Conservation (phyloP, 2,888 invertebrate genomes). For the Neocrepidodera transversa region DNA sequence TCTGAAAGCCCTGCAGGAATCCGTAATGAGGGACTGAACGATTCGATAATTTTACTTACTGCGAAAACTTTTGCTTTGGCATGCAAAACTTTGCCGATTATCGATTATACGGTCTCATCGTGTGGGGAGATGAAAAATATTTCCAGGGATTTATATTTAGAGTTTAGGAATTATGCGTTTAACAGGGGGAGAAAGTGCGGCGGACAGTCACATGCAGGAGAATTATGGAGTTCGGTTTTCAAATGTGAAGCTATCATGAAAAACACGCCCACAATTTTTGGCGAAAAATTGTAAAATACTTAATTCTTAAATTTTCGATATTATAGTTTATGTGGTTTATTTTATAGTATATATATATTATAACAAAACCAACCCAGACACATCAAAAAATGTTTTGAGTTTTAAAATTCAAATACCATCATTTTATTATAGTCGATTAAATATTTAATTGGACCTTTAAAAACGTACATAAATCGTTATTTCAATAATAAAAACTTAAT, state of each 20-base stretch:
- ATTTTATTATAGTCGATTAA: no score
- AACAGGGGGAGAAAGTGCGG: not conserved
- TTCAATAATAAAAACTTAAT: not conserved
- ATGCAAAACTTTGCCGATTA: conserved; percentile 53
- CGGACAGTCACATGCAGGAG: not conserved
- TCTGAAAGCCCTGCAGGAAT: conserved; percentile 50
- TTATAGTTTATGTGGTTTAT: no score
- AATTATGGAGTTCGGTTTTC: no score
- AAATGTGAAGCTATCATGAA: no score
- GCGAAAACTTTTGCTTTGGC: conserved; percentile 52
- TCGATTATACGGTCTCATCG: conserved; percentile 38
- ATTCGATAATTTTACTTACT: conserved; percentile 54
- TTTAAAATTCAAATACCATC: no score
- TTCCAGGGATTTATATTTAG: conserved; percentile 9
- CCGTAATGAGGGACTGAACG: conserved; percentile 52
- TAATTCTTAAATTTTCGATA: no score
- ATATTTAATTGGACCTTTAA: not conserved
- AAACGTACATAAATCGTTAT: not conserved
- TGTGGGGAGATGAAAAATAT: conserved; percentile 21
- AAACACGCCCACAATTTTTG: no score
- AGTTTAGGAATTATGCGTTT: conserved; percentile 10
- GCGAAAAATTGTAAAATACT: no score
- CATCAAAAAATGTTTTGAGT: no score
- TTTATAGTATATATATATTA: no score
- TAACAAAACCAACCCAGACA: no score